phyloP scores from a whole-genome alignment of 30 jellyfish, hydroid and myxozoan genomes.

The Cassiopea andromeda region DNA sequence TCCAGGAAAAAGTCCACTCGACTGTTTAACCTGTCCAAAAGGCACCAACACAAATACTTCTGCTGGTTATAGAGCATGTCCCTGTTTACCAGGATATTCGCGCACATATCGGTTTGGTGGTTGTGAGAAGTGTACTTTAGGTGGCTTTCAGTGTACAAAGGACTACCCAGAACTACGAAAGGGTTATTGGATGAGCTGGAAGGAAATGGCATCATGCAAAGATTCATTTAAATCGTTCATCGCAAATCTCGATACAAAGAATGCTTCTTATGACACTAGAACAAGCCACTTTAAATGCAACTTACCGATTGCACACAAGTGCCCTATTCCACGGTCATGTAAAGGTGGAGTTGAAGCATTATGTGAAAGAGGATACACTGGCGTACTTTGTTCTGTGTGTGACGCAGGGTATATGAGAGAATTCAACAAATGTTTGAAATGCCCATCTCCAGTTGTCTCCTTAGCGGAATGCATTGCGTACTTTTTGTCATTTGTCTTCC shows the following conservation, averaged over 20 bases:
- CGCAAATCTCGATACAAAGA: conserved; percentile 23
- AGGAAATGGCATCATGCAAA: background rate
- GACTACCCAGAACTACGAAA: conserved; percentile 17
- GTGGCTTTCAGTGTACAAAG: conserved; percentile 18
- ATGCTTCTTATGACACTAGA: conserved; percentile 4
- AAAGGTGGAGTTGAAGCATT: conserved; percentile 43
- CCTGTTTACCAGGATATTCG: conserved; percentile 39
- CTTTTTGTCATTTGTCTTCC: conserved; percentile 7
- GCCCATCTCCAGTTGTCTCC: conserved; percentile 28
- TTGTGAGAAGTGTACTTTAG: conserved; percentile 19
- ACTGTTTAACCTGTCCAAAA: conserved; percentile 61
- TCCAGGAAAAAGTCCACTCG: conserved; percentile 48
- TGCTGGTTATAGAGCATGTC: conserved; percentile 61
- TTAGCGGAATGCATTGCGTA: conserved; percentile 7
- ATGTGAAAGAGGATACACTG: conserved; percentile 45
- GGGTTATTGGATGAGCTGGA: conserved; percentile 59
- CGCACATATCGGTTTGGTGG: conserved; percentile 30
- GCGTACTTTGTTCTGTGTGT: conserved; percentile 62
- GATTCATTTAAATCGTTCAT: conserved; percentile 13
- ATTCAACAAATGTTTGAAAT: conserved; percentile 31
- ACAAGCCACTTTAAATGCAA: conserved; percentile 2
- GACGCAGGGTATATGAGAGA: conserved; percentile 4
- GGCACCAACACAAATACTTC: conserved; percentile 45
- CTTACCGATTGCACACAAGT: conserved; percentile 34
- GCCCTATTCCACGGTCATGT: conserved; percentile 54